These are phyloP conservation scores for Nibea albiflora DNA, from an alignment of 2,113 vertebrate genomes.

Conservation along the genomic window DNA sequence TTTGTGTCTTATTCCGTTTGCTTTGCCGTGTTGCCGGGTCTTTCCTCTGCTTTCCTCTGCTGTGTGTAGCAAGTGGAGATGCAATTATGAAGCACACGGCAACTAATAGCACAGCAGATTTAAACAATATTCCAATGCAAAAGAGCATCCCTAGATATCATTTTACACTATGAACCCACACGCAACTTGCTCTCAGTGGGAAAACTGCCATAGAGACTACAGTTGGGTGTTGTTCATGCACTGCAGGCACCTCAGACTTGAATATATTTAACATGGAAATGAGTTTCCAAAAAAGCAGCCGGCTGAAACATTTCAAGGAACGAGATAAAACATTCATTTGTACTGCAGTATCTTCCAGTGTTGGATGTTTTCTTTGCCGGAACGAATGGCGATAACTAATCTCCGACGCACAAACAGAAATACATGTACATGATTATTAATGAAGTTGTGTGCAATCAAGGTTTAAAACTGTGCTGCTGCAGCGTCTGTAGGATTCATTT, in stretches of 20 bases:
- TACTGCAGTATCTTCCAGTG: not conserved
- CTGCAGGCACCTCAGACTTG: slow-evolving; percentile 8
- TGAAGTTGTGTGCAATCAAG: not conserved
- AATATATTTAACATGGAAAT: slow-evolving; percentile 44
- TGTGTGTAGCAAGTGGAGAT: not conserved
- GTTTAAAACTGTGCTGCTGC: not conserved
- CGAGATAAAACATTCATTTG: not conserved
- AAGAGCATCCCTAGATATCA: not conserved
- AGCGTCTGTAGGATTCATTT: not conserved
- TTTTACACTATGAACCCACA: no score
- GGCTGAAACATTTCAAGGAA: slow-evolving; percentile 18
- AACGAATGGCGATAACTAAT: not conserved
- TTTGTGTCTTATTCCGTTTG: not conserved
- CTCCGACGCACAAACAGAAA: not conserved
- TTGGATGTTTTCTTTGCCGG: not conserved
- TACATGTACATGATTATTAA: not conserved
- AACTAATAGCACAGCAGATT: no score
- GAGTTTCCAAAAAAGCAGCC: slow-evolving; percentile 7
- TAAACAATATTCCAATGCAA: no score
- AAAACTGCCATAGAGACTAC: slow-evolving; percentile 1
- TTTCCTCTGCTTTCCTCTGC: slow-evolving; percentile 2
- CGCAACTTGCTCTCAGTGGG: no score
- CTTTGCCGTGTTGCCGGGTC: no score
- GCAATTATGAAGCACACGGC: not conserved
- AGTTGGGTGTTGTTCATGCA: slow-evolving; percentile 15